A percentile compares a stretch with the other conserved stretches of the same genome.
phyloP scores from a whole-genome alignment of 2,113 vertebrate genomes.

The Eulemur rufifrons region DNA sequence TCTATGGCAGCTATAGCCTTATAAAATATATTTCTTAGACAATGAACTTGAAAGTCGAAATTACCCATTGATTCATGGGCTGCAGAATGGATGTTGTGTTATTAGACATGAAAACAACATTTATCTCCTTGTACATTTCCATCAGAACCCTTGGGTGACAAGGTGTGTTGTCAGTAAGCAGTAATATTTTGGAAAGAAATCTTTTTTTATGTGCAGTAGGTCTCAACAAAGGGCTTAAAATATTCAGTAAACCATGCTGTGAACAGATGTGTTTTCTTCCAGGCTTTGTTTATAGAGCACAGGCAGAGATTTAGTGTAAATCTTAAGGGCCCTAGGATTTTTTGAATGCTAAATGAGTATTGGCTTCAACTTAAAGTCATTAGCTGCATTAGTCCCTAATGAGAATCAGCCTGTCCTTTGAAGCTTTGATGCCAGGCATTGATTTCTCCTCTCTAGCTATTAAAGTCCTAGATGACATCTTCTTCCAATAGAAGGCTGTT shows the following conservation, averaged over 20 bases:
- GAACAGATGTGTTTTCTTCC: background rate
- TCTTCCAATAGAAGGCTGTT: background rate
- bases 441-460: background rate
- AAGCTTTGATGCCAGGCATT: background rate
- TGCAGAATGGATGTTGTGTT: background rate
- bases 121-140: background rate
- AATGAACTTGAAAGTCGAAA: background rate
- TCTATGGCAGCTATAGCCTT: background rate
- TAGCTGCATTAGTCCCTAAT: background rate
- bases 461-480: background rate
- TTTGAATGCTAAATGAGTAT: background rate
- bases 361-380: background rate
- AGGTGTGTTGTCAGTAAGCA: background rate
- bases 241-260: background rate
- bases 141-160: background rate
- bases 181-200: background rate
- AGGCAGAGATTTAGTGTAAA: background rate
- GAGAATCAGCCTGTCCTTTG: background rate
- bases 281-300: background rate
- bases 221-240: background rate
- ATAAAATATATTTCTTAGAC: background rate
- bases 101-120: background rate
- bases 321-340: background rate
- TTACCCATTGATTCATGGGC: background rate
- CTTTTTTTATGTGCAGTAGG: background rate